Conservation (phyloP, 2,888 invertebrate genomes). For the Boloria euphrosyne region DNA sequence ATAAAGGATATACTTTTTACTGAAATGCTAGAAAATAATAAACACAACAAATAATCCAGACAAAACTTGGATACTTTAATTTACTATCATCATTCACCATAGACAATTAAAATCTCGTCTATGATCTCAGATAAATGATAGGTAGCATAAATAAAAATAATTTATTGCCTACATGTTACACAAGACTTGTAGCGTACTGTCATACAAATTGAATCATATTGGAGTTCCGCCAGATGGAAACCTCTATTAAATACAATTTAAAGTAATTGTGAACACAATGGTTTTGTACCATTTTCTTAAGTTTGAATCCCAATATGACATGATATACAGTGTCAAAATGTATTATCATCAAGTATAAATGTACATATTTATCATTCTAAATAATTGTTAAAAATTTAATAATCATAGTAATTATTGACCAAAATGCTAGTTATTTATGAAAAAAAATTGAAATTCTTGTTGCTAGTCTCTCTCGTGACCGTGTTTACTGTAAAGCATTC, state of each 20-base stretch:
- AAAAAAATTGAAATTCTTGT: too few relatives aligned
- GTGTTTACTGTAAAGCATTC: too few relatives aligned
- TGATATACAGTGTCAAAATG: too few relatives aligned
- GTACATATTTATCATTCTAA: too few relatives aligned
- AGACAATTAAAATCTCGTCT: neutral
- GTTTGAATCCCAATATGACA: neutral
- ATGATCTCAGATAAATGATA: slow-evolving; percentile 18
- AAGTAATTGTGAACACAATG: neutral
- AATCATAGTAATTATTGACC: too few relatives aligned
- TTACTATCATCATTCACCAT: neutral
- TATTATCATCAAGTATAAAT: too few relatives aligned
- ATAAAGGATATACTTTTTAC: too few relatives aligned
- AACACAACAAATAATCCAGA: too few relatives aligned
- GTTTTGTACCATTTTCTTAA: neutral
- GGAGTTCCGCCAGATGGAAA: slow-evolving; percentile 47
- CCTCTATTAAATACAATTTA: slow-evolving; percentile 21
- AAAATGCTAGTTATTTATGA: too few relatives aligned
- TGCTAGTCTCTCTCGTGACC: too few relatives aligned
- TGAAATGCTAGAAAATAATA: too few relatives aligned
- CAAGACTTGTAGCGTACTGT: slow-evolving; percentile 14
- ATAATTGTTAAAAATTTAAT: too few relatives aligned
- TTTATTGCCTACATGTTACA: slow-evolving; percentile 10
- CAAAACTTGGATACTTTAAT: neutral
- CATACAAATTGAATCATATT: slow-evolving; percentile 42
- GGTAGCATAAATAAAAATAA: slow-evolving; percentile 16